These are phyloP conservation scores for Aethina tumida DNA, from an alignment of 1,140 invertebrate species.

Conservation along the genomic window DNA sequence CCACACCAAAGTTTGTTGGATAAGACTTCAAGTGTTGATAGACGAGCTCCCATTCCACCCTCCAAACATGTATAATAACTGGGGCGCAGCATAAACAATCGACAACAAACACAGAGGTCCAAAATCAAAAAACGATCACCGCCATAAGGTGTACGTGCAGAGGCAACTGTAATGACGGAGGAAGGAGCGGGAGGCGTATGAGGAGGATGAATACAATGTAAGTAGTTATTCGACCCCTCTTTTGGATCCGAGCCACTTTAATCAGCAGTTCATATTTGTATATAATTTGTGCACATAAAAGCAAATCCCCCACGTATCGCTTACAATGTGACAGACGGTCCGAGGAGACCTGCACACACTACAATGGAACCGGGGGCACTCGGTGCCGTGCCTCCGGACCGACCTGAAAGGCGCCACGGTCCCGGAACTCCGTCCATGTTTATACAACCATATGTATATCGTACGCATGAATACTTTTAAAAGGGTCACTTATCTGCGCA, in stretches of 20 bases:
- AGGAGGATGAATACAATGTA: too few species aligned
- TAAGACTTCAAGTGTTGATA: too few species aligned
- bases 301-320: conserved; percentile 30
- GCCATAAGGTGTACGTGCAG: too few species aligned
- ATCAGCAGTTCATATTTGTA: conserved; percentile 38
- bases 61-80: too few species aligned
- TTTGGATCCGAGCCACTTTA: conserved; percentile 19
- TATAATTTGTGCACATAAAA: conserved; percentile 38
- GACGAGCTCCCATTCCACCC: too few species aligned
- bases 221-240: conserved; percentile 3
- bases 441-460: conserved; percentile 35
- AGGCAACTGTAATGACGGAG: too few species aligned
- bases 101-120: too few species aligned
- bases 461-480: conserved; percentile 34
- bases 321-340: conserved; percentile 32
- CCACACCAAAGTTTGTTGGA: too few species aligned
- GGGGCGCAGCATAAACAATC: too few species aligned
- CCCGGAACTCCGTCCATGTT: conserved; percentile 16
- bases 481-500: conserved; percentile 31
- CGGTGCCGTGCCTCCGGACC: not conserved
- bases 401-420: not conserved
- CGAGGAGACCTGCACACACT: conserved; percentile 14
- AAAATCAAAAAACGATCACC: too few species aligned
- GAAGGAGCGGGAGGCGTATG: too few species aligned
- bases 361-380: not conserved